These are phyloP conservation scores for Natrix natrix DNA, from an alignment of 2,797 vertebrate genomes.

Conservation along the genomic window DNA sequence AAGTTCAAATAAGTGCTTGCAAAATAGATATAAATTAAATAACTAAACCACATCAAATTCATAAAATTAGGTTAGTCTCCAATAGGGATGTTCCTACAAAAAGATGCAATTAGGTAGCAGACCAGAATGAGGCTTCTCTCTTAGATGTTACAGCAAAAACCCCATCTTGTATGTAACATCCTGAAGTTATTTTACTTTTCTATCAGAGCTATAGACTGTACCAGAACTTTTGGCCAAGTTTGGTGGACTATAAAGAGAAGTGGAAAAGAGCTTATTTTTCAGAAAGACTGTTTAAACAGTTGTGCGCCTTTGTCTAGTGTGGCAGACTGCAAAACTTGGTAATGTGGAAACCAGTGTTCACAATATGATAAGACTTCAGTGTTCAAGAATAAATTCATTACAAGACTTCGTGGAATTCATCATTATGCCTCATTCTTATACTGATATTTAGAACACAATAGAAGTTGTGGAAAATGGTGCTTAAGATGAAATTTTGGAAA, in stretches of 20 bases:
- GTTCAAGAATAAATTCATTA: neutral
- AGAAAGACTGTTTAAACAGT: neutral
- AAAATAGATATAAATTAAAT: neutral
- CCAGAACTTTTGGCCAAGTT: neutral
- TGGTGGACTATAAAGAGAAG: neutral
- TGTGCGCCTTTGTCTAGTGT: neutral
- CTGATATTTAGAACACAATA: neutral
- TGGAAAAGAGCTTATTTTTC: neutral
- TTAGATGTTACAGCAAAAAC: neutral
- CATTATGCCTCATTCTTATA: neutral
- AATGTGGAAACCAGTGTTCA: neutral
- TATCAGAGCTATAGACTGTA: neutral
- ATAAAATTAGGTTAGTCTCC: neutral
- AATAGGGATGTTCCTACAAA: neutral
- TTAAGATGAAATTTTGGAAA: slow-evolving; percentile 10
- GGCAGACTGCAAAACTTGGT: neutral
- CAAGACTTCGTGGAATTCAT: neutral
- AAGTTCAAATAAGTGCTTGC: neutral
- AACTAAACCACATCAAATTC: neutral
- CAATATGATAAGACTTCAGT: neutral
- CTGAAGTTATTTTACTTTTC: neutral
- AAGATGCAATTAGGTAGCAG: neutral
- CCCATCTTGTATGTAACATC: neutral
- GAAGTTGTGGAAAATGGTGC: neutral
- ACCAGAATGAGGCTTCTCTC: neutral